phyloP scores from a whole-genome alignment of 2,113 vertebrate genomes.

The Epinephelus moara region DNA sequence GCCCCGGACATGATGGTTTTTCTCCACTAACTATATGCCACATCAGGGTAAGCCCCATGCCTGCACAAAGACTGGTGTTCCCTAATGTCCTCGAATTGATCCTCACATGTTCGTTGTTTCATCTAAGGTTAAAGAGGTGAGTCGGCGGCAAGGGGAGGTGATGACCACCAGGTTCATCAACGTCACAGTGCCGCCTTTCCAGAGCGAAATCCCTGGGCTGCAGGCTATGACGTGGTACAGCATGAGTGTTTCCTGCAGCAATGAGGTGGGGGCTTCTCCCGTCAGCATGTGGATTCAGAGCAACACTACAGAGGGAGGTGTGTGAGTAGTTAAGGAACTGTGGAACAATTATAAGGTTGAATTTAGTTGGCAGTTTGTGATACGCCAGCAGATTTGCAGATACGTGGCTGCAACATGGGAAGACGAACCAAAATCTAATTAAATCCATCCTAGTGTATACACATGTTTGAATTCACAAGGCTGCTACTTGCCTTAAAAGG shows the following conservation, averaged over 20 bases:
- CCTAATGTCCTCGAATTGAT: fast-evolving
- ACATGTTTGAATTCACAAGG: background rate
- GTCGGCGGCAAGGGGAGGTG: constrained; percentile 71
- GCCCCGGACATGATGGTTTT: constrained; percentile 90
- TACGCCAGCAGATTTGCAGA: background rate
- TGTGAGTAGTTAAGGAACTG: constrained; percentile 21
- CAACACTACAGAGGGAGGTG: constrained; percentile 95
- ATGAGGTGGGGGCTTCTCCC: constrained; percentile 89
- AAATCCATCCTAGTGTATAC: background rate
- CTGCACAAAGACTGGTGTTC: background rate
- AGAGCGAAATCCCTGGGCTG: constrained; percentile 86
- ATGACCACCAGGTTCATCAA: constrained; percentile 77
- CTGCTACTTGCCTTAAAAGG: constrained; percentile 7
- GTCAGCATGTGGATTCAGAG: constrained; percentile 85
- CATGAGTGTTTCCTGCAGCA: constrained; percentile 91
- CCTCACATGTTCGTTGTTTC: fast-evolving
- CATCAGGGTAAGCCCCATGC: constrained; percentile 85
- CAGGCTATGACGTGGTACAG: constrained; percentile 88
- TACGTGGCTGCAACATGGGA: background rate
- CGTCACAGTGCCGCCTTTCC: constrained; percentile 86
- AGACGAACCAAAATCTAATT: background rate
- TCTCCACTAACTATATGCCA: constrained; percentile 87
- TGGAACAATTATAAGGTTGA: background rate
- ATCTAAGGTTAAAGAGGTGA: constrained; percentile 86
- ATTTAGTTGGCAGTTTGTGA: background rate